Conservation (phyloP, 2,888 invertebrate genomes). For the Hydraecia micacea region DNA sequence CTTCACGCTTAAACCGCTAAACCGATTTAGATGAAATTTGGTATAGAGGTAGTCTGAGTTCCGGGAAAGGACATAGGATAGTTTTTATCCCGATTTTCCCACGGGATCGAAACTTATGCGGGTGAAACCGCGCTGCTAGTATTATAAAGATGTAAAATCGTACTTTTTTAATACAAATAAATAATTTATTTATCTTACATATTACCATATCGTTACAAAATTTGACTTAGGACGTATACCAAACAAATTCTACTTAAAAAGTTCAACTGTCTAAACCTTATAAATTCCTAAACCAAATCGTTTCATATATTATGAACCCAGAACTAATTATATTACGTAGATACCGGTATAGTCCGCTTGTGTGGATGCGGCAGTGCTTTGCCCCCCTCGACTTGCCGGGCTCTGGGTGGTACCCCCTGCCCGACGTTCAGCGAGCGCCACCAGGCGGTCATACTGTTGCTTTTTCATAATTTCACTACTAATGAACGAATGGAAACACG, state of each 20-base stretch:
- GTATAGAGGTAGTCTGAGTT: too few relatives aligned
- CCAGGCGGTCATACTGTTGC: conserved; percentile 72
- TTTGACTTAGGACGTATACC: conserved; percentile 81
- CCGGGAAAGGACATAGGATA: too few relatives aligned
- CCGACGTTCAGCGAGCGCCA: conserved; percentile 48
- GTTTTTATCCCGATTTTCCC: too few relatives aligned
- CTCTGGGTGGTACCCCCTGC: background rate
- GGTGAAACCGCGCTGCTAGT: too few relatives aligned
- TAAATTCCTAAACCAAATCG: conserved; percentile 71
- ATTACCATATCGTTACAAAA: conserved; percentile 78
- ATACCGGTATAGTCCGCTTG: conserved; percentile 19
- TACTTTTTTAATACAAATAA: conserved; percentile 15
- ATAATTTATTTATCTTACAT: conserved; percentile 66
- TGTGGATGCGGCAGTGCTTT: background rate
- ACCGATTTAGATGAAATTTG: too few relatives aligned
- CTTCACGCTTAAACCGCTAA: too few relatives aligned
- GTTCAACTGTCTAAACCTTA: conserved; percentile 61
- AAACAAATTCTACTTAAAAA: conserved; percentile 75
- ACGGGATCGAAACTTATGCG: too few relatives aligned
- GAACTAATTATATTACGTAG: conserved; percentile 48
- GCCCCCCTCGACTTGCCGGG: too few relatives aligned
- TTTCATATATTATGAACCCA: conserved; percentile 44
- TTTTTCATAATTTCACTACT: conserved; percentile 78
- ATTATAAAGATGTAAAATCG: background rate
- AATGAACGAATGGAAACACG: conserved; percentile 85